Evolutionary conservation across 2,888 invertebrate species (phyloP).

Genomic region (Lapara coniferarum): DNA sequence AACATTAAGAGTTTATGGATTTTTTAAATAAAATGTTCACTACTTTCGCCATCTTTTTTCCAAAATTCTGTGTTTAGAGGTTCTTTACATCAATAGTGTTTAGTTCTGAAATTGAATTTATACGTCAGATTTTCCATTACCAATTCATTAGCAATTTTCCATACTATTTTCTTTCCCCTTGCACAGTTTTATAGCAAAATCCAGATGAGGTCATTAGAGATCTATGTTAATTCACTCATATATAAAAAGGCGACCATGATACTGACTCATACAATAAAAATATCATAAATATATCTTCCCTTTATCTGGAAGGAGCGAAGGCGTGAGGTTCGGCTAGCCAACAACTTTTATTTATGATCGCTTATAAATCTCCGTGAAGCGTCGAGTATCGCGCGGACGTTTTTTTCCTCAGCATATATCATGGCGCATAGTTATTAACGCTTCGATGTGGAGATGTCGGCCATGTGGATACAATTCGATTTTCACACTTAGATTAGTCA

Average conservation of each 20-base stretch:
- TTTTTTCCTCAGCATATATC: slow-evolving; percentile 63
- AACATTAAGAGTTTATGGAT: no score
- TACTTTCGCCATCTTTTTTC: no score
- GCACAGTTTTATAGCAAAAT: no score
- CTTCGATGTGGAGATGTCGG: background rate
- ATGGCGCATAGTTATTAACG: slow-evolving; percentile 31
- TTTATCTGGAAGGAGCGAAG: slow-evolving; percentile 37
- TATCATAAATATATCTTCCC: slow-evolving; percentile 65
- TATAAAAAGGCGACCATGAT: background rate
- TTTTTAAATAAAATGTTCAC: no score
- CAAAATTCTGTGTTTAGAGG: no score
- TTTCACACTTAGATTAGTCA: slow-evolving; percentile 15
- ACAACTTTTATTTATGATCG: slow-evolving; percentile 15
- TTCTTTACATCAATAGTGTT: no score
- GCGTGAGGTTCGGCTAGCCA: background rate
- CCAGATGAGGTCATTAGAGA: no score
- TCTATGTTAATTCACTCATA: background rate
- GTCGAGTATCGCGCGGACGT: slow-evolving; percentile 62
- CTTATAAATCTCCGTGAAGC: slow-evolving; percentile 41
- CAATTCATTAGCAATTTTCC: no score
- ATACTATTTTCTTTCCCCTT: no score
- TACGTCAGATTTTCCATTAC: no score
- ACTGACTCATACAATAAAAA: slow-evolving; percentile 32
- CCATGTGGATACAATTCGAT: slow-evolving; percentile 14
- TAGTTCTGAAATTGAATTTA: no score